Base-by-base conservation (phyloP, 2,113 vertebrate species). In the Synchiropus splendidus region DNA sequence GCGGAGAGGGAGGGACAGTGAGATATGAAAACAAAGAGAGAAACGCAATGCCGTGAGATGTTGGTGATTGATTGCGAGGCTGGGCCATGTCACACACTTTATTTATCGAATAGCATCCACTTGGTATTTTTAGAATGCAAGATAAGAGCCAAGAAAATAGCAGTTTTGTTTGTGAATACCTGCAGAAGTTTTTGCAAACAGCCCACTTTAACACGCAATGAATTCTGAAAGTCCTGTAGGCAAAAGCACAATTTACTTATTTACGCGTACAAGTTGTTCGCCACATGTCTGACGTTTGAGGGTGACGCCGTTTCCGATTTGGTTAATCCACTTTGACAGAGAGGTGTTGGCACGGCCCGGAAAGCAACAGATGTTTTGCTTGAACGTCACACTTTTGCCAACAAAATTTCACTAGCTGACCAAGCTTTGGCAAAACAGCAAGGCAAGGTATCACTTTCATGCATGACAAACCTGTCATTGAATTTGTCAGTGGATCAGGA, bases 301-400 rank as follows among this genome's bases (percentile, higher is more conserved):
- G 84, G 88, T 89, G 89, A 90, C 84, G 88, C 90, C 89, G 89
- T 92, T 92, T 93, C 86, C 89, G 86, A 86, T 92, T 92, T 90
- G 87, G 87, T 88, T 95, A 96, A 96, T 95, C 91, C 88, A 86
- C 88, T 87, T 86, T 82, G 92, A 93, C 92, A 93, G 90, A 92
- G 90, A 89, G 92, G 87, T 89, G 93, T 94, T 94, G 90, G 90
- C 90, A 88, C 76, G 41, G 55, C 89, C 83, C 83, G 87, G 89
- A 86, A 88, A 91, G 94, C 90, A 95, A 90, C 91, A 96, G 90
- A 91, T 94, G 92, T 94, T 95, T 81, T 90, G 87, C 89, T 89
- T 80, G 83, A 87, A 86, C 87, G 66, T 92, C 88, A 91, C 90
- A 90, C 67, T 86, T 77, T 1, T 36, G 88, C 89, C 91, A 88